Percentiles rank a stretch among this genome's conserved stretches.
Evolutionary conservation across 2,113 vertebrate genomes (phyloP).

Genomic region (Tautogolabrus adspersus): DNA sequence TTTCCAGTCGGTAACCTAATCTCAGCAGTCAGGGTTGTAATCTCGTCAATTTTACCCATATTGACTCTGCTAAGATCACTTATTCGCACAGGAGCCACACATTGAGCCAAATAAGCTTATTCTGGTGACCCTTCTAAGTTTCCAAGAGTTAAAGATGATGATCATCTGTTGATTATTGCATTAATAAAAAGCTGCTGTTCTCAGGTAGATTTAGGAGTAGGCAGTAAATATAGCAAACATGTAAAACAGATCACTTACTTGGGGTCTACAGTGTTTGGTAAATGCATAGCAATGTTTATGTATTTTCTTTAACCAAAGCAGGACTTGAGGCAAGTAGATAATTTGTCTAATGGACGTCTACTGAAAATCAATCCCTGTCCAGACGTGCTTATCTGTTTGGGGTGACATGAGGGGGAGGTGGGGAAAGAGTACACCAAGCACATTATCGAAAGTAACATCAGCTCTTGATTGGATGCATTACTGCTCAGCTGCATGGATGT

Average conservation of each 20-base stretch:
- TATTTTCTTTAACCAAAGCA: conserved; percentile 10
- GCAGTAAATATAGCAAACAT: background rate
- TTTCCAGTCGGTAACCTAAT: conserved; percentile 53
- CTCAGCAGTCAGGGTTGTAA: conserved; percentile 47
- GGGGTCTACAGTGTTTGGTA: conserved; percentile 38
- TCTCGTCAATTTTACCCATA: conserved; percentile 54
- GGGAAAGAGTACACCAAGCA: conserved; percentile 30
- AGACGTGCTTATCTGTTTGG: conserved; percentile 46
- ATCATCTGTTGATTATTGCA: background rate
- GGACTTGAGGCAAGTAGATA: conserved; percentile 35
- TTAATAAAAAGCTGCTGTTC: background rate
- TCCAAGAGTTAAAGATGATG: background rate
- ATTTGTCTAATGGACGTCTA: conserved; percentile 62
- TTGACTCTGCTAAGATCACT: background rate
- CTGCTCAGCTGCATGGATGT: conserved; percentile 36
- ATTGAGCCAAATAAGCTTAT: background rate
- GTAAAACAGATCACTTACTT: background rate
- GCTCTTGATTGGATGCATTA: conserved; percentile 44
- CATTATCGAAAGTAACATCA: conserved; percentile 64
- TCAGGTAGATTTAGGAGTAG: background rate
- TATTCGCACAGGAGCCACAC: conserved; percentile 4
- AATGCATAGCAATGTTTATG: conserved; percentile 1
- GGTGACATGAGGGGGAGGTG: conserved; percentile 33
- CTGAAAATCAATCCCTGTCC: conserved; percentile 59
- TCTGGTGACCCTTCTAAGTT: background rate